Percentiles rank a stretch among this genome's conserved stretches.
These are phyloP conservation scores for Muscicapa comitata DNA, from an alignment of 2,797 vertebrate genomes.

Conservation along the genomic window DNA sequence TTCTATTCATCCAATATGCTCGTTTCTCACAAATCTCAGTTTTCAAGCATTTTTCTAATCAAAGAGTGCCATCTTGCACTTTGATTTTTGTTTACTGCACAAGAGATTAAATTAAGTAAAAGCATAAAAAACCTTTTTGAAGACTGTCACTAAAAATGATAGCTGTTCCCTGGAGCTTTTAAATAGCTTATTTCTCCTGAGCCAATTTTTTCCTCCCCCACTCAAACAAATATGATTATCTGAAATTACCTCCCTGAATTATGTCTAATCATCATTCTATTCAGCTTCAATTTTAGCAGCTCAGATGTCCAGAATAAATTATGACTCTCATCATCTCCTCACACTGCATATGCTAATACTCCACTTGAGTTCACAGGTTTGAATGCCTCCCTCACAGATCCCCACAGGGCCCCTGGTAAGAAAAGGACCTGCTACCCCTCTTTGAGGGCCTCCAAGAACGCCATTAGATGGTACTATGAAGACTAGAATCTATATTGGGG, in stretches of 20 bases:
- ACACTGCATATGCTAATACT: not conserved
- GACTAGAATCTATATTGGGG: not conserved
- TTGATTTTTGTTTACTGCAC: not conserved
- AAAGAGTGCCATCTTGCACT: not conserved
- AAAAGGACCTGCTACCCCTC: not conserved
- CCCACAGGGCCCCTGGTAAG: not conserved
- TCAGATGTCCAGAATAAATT: slow-evolving; percentile 62
- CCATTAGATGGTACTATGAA: not conserved
- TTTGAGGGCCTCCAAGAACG: not conserved
- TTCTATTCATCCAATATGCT: not conserved
- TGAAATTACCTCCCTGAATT: slow-evolving; percentile 57
- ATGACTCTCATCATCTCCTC: not conserved
- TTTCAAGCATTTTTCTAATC: not conserved
- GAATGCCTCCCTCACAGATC: not conserved
- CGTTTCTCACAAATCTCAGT: not conserved
- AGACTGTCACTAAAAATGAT: not conserved
- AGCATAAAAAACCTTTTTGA: not conserved
- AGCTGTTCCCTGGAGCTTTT: not conserved
- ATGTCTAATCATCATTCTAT: slow-evolving; percentile 41
- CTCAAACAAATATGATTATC: slow-evolving; percentile 49
- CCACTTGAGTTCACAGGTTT: not conserved
- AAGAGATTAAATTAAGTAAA: slow-evolving; percentile 43
- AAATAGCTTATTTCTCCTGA: not conserved
- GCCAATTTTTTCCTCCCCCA: slow-evolving; percentile 23
- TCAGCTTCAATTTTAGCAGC: slow-evolving; percentile 52